Conservation (phyloP, 2,888 invertebrate genomes). For the Catocala fraxini region DNA sequence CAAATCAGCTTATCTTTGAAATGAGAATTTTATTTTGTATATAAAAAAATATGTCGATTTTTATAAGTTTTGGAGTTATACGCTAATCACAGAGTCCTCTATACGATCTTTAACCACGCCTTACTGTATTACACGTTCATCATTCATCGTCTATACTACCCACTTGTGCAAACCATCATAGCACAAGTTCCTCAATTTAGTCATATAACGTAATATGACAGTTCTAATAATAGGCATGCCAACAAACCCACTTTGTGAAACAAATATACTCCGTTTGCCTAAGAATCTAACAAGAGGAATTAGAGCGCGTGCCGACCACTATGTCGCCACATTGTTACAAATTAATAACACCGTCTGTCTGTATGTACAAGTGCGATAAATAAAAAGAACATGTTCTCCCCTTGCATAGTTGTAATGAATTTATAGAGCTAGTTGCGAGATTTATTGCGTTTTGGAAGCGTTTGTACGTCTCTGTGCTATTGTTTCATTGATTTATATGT, state of each 20-base stretch:
- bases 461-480: constrained; percentile 26
- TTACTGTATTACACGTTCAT: too few species aligned
- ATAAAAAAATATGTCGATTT: too few species aligned
- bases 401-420: constrained; percentile 41
- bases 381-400: constrained; percentile 42
- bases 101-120: too few species aligned
- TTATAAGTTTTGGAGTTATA: too few species aligned
- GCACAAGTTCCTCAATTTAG: too few species aligned
- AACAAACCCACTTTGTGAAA: not conserved
- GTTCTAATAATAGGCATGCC: too few species aligned
- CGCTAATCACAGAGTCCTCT: too few species aligned
- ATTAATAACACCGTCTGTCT: constrained; percentile 3
- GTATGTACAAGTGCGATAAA: constrained; percentile 34
- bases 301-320: not conserved
- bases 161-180: too few species aligned
- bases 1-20: too few species aligned
- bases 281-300: constrained; percentile 1
- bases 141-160: too few species aligned
- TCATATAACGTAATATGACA: too few species aligned
- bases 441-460: constrained; percentile 31
- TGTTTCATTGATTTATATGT: constrained; percentile 31
- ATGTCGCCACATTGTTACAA: constrained; percentile 6
- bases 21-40: too few species aligned
- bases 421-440: constrained; percentile 37
- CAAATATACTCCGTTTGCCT: constrained; percentile 1